Evolutionary conservation across 2,113 vertebrate species (phyloP).

Genomic region (Asarcornis scutulata): DNA sequence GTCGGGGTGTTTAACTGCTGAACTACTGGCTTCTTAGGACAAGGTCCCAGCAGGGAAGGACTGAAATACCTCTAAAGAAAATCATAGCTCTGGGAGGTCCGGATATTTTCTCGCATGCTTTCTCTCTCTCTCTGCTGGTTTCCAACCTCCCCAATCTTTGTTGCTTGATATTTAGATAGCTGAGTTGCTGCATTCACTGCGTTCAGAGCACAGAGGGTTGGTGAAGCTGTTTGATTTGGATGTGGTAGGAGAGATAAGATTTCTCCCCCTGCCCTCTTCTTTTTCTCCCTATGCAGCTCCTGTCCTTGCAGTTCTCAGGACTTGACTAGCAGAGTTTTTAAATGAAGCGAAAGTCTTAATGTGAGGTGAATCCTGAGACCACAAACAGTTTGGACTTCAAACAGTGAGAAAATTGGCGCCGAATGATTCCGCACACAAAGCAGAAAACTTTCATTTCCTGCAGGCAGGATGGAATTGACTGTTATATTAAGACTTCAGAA

Average conservation of each 20-base stretch:
- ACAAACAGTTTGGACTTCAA: conserved; percentile 80
- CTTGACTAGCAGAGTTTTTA: conserved; percentile 56
- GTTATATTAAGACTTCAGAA: conserved; percentile 82
- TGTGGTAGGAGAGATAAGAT: conserved; percentile 12
- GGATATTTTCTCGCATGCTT: background rate
- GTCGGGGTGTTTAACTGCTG: background rate
- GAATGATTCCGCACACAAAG: conserved; percentile 78
- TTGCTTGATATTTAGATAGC: conserved; percentile 1
- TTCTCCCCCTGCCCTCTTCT: background rate
- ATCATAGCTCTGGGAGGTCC: background rate
- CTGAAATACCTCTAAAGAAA: conserved; percentile 48
- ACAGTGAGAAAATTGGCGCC: conserved; percentile 77
- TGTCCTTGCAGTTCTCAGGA: conserved; percentile 17
- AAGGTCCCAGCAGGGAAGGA: conserved; percentile 50
- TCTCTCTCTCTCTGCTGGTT: conserved; percentile 22
- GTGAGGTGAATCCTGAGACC: conserved; percentile 76
- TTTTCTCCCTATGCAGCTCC: background rate
- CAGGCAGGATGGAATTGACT: conserved; percentile 80
- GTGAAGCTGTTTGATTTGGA: conserved; percentile 1
- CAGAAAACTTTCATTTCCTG: conserved; percentile 82
- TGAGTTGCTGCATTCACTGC: conserved; percentile 11
- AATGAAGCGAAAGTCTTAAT: conserved; percentile 68
- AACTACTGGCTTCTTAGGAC: conserved; percentile 38
- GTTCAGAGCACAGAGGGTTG: background rate
- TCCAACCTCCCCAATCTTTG: background rate